Percentiles rank a stretch among this genome's conserved stretches.
These are phyloP conservation scores for Semnornis frantzii DNA, from an alignment of 2,113 vertebrate genomes.

Conservation along the genomic window DNA sequence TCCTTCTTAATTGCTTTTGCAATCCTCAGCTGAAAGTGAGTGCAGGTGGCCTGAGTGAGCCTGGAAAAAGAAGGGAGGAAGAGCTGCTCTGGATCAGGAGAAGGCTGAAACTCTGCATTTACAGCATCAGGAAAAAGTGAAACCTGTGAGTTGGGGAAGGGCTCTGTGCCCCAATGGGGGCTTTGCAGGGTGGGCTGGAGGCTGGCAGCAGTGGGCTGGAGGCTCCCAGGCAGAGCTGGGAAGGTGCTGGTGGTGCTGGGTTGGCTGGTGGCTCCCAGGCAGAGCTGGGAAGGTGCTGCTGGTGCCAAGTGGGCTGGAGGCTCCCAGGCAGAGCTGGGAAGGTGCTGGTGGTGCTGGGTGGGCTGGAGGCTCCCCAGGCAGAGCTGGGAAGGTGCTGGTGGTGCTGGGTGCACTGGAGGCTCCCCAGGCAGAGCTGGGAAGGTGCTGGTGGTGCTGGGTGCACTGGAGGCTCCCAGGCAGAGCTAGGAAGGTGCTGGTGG, in stretches of 20 bases:
- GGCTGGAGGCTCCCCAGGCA: not conserved
- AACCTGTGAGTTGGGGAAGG: fast-evolving
- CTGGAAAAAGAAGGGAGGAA: not conserved
- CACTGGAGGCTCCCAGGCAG: too few relatives aligned
- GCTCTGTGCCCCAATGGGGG: not conserved
- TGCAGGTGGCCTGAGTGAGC: not conserved
- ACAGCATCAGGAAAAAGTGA: fast-evolving
- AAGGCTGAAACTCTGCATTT: fast-evolving
- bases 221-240: too few relatives aligned
- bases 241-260: too few relatives aligned
- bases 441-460: too few relatives aligned
- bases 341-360: not conserved
- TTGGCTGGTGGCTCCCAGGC: too few relatives aligned
- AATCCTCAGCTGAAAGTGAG: fast-evolving
- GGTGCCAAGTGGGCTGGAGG: too few relatives aligned
- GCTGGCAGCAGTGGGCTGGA: not conserved
- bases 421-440: too few relatives aligned
- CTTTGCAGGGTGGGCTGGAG: not conserved
- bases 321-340: too few relatives aligned
- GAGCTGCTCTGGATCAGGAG: not conserved
- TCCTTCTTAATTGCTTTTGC: too few relatives aligned
- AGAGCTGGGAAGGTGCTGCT: too few relatives aligned
- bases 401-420: not conserved
- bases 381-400: not conserved
- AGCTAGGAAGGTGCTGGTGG: too few relatives aligned